Base-by-base conservation (phyloP, 1,140 invertebrate species). In the Andrena cerasifolii region DNA sequence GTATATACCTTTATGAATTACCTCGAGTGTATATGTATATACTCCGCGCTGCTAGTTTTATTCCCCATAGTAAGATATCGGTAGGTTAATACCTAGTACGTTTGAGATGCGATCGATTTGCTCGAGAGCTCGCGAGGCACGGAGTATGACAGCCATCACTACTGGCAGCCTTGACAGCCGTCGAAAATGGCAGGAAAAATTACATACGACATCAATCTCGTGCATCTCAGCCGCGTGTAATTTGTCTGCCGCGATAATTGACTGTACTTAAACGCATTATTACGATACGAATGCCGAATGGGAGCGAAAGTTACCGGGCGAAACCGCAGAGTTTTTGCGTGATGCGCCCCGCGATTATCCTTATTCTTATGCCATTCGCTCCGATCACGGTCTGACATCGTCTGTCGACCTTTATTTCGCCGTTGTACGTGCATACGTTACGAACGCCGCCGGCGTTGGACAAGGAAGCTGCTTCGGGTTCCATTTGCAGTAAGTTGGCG, bases 201-300 rank as follows among this genome's bases (percentile, higher is more conserved):
- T 62, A 62, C 12, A 72, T 12, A 24, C 5, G 28, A 18, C 54
- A 61, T 53, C 65, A 24, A n/a, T 33, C 28, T 24, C 54, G 28
- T 8, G 33, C 56, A 72, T 72, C 43, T 2, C n/a, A 12, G 7
- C 21, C 43, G 31, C 28, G 33, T 47, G 43, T 47, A 59, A 62
- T 62, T 72, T 62, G 5, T 36, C 1, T 40, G 40, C 36, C 31
- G 28, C 28, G 24, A 49, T 72, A 72, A 72, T 72, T 72, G 43
- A 21, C 24, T 14, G 16, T 7, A 31, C 2, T 62, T 59, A 33
- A 61, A 61, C 59, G 28, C 56, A 18, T 71, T 61, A 61, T 71
- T 71, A 71, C 56, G 14, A n/a, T 33, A 21, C 63, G 45, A 66
- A 16, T 24, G 40, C 0, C 43, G 21, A 49, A 36, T 51, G 49